These are phyloP conservation scores for Phrynocephalus guinanensis DNA, from an alignment of 2,797 vertebrate genomes.

Conservation along the genomic window DNA sequence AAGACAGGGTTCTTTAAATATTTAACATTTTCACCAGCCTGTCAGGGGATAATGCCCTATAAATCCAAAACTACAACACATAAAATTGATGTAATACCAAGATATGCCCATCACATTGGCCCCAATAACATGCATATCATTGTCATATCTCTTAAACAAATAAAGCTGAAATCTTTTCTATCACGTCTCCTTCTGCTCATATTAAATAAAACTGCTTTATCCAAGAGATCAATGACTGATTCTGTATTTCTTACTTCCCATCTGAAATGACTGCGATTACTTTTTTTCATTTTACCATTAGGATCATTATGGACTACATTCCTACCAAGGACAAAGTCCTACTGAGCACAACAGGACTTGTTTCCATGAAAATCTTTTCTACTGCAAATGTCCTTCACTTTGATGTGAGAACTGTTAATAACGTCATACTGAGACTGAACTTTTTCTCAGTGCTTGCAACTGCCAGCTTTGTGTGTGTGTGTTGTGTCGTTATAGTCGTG, in stretches of 20 bases:
- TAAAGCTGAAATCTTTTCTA: neutral
- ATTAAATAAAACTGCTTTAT: neutral
- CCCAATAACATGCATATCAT: neutral
- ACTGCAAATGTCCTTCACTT: slow-evolving; percentile 2
- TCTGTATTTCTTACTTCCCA: neutral
- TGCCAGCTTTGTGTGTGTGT: neutral
- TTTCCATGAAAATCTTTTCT: neutral
- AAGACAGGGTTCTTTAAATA: neutral
- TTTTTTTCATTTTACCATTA: neutral
- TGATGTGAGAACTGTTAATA: slow-evolving; percentile 1
- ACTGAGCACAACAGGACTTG: neutral
- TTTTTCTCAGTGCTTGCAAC: slow-evolving; percentile 21
- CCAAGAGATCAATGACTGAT: neutral
- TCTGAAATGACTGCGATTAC: neutral
- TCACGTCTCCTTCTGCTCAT: no score
- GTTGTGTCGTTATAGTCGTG: no score
- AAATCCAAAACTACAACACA: neutral
- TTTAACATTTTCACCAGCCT: neutral
- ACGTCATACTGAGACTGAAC: slow-evolving; percentile 2
- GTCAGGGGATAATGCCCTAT: neutral
- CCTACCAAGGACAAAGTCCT: neutral
- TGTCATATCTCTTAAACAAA: neutral
- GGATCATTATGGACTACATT: neutral
- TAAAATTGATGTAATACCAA: neutral
- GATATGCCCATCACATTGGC: neutral